phyloP scores from a whole-genome alignment of 1,140 invertebrate genomes.

The Paraescarpia echinospica region DNA sequence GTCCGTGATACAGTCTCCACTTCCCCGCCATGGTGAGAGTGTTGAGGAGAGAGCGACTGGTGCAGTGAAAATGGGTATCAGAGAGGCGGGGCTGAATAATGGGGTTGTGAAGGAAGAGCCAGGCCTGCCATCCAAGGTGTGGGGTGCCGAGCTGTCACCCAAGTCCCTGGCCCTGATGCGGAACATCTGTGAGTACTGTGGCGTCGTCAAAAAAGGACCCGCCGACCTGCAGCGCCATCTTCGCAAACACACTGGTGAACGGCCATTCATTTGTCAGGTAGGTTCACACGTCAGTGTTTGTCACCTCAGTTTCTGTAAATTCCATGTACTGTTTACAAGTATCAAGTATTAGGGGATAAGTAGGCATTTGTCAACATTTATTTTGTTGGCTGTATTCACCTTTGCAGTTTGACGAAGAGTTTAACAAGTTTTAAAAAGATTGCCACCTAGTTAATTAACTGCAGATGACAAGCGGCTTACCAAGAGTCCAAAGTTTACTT shows the following conservation, averaged over 20 bases:
- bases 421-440: too few relatives aligned
- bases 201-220: slow-evolving; percentile 45
- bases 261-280: slow-evolving; percentile 35
- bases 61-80: not conserved
- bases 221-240: slow-evolving; percentile 41
- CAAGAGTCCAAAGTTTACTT: too few relatives aligned
- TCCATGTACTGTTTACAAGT: not conserved
- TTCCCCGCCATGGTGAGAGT: too few relatives aligned
- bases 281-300: not conserved
- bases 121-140: not conserved
- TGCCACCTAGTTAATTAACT: too few relatives aligned
- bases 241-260: not conserved
- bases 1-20: too few relatives aligned
- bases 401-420: too few relatives aligned
- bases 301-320: not conserved
- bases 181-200: slow-evolving; percentile 47
- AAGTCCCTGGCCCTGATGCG: not conserved
- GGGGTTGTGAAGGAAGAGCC: not conserved
- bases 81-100: not conserved
- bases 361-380: not conserved
- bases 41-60: too few relatives aligned
- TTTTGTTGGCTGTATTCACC: not conserved
- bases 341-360: not conserved
- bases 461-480: too few relatives aligned
- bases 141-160: not conserved